Percentiles rank a stretch among this genome's conserved stretches.
Conservation (phyloP, 2,888 invertebrate genomes). For the Philhelius pedissequus region DNA sequence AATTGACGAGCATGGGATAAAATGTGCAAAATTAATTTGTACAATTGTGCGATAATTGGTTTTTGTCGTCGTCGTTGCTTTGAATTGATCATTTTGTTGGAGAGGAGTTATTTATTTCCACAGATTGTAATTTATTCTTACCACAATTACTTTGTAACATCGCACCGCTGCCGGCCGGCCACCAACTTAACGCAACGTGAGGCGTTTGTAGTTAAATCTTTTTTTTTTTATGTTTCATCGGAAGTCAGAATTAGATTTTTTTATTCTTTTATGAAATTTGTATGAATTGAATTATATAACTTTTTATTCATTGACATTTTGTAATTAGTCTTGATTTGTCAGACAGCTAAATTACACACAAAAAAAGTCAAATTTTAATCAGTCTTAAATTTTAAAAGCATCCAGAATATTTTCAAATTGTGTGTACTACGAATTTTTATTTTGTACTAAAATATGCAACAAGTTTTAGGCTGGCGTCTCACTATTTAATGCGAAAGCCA, state of each 20-base stretch:
- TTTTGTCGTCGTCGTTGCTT: constrained; percentile 24
- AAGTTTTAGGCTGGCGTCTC: too few relatives aligned
- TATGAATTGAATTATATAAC: not conserved
- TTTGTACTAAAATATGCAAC: too few relatives aligned
- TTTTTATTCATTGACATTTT: not conserved
- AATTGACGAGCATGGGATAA: constrained; percentile 34
- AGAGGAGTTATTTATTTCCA: constrained; percentile 15
- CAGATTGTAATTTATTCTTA: constrained; percentile 12
- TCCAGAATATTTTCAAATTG: too few relatives aligned
- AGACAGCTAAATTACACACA: too few relatives aligned
- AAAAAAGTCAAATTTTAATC: too few relatives aligned
- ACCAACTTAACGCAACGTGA: not conserved
- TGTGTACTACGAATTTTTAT: too few relatives aligned
- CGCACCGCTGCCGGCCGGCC: not conserved
- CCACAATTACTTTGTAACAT: not conserved
- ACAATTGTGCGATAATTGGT: constrained; percentile 43
- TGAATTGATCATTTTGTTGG: constrained; percentile 4
- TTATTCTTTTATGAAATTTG: not conserved
- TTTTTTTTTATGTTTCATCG: not conserved
- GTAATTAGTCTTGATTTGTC: not conserved
- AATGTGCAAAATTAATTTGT: constrained; percentile 34
- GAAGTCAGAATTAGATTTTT: not conserved
- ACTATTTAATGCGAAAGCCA: too few relatives aligned
- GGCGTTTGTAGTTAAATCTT: not conserved
- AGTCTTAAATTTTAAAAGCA: too few relatives aligned